Base-by-base conservation (phyloP, 2,113 vertebrate species). In the Balaeniceps rex region DNA sequence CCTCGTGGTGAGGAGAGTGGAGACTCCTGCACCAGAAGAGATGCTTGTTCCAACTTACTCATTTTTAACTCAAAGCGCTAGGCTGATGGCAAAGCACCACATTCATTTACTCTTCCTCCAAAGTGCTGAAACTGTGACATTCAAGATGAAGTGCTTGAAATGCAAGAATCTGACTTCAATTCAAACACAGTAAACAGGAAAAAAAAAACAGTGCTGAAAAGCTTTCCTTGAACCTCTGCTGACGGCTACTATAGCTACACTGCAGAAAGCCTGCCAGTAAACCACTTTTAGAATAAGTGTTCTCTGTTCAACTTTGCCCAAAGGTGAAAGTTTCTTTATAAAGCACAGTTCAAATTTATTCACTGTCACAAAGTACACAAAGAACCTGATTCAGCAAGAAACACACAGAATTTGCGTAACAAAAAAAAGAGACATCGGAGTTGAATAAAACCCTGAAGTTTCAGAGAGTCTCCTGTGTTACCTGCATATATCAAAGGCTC, bases 251-350 rank as follows among this genome's bases (percentile, higher is more conserved):
- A 57, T 14, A 92, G 93, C 71, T 54, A 68, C 34, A 8, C 24
- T 52, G 87, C 61, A 87, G 74, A 87, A 55, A 77, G 47, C 24
- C 61, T 87, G 91, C 69, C 84, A 92, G 81, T 6, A 89, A 87
- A 71, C 28, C 28, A 40, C 72, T 83, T 75, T 10, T 9, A 79
- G 74, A 91, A 49, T 75, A 92, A 90, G 19, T 16, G 29, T 34
- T 91, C 78, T 76, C 91, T 93, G 91, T 95, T 94, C 87, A 91
- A 90, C 91, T 93, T 79, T 54, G 84, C 78, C 74, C 90, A 84
- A 90, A 96, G 94, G 93, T 95, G 74, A 95, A 95, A 95, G 87
- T 95, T 89, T 79, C 89, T 93, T 79, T 85, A 51, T 66, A 91
- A 95, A 93, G 84, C 61, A 65, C 81, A 69, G 91, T n/a, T 79